Percentiles rank a stretch among this genome's conserved stretches.
Conservation (phyloP, 2,113 vertebrate species). For the Laterallus jamaicensis region DNA sequence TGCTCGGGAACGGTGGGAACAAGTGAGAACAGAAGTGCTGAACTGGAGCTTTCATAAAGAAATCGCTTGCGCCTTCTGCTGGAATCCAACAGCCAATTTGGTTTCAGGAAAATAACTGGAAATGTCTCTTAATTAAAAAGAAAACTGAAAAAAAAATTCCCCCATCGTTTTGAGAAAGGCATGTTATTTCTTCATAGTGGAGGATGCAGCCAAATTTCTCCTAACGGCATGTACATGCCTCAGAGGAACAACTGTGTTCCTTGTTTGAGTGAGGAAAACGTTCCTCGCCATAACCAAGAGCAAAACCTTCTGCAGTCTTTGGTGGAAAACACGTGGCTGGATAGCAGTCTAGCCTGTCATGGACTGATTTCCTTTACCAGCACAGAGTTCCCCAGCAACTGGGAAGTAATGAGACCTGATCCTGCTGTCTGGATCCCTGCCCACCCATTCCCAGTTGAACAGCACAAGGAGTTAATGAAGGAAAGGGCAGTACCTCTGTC, state of each 20-base stretch:
- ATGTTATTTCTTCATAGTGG: background rate
- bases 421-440: background rate
- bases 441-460: background rate
- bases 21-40: background rate
- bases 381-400: background rate
- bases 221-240: background rate
- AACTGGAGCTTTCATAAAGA: background rate
- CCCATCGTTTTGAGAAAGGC: background rate
- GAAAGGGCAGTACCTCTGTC: background rate
- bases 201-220: conserved; percentile 18
- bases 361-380: background rate
- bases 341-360: background rate
- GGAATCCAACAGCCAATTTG: background rate
- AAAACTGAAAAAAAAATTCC: background rate
- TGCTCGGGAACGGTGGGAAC: background rate
- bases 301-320: background rate
- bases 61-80: conserved; percentile 23
- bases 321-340: background rate
- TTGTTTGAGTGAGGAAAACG: background rate
- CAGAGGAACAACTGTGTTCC: background rate
- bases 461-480: background rate
- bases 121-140: conserved; percentile 42
- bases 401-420: background rate
- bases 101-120: conserved; percentile 18
- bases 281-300: background rate